phyloP scores from a whole-genome alignment of 2,113 vertebrate genomes.

The Ptychochromis oligacanthus region DNA sequence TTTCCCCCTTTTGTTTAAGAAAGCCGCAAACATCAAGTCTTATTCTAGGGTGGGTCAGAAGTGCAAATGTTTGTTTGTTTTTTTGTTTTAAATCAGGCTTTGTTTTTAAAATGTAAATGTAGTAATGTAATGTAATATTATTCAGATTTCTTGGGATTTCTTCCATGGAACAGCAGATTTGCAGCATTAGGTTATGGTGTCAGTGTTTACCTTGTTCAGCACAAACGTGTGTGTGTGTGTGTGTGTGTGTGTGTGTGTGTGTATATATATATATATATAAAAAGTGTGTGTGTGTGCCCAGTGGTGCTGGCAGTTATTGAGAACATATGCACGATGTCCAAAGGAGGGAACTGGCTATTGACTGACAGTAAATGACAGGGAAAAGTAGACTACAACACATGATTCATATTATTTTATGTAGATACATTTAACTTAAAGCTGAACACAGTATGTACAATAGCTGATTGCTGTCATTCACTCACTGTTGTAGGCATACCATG shows the following conservation, averaged over 20 bases:
- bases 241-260: no score
- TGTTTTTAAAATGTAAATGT: background rate
- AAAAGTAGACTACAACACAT: background rate
- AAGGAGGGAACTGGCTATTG: background rate
- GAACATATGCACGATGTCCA: background rate
- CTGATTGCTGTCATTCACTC: background rate
- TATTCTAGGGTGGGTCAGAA: background rate
- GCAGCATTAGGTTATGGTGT: conserved; percentile 52
- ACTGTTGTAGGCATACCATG: background rate
- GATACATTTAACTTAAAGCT: background rate
- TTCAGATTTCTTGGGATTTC: conserved; percentile 32
- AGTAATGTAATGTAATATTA: conserved; percentile 4
- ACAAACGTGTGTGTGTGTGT: conserved; percentile 13
- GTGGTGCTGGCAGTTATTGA: background rate
- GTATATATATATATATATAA: no score
- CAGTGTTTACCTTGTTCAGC: conserved; percentile 29
- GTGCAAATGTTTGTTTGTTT: background rate
- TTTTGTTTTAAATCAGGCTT: background rate
- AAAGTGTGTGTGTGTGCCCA: background rate
- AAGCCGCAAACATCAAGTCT: background rate
- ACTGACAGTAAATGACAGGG: background rate
- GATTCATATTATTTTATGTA: background rate
- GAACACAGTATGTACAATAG: background rate
- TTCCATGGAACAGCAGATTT: conserved; percentile 28
- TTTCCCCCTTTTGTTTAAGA: background rate